Percentiles rank a stretch among this genome's conserved stretches.
These are phyloP conservation scores for Dasyprocta punctata DNA, from an alignment of 2,113 vertebrate species.

Conservation along the genomic window DNA sequence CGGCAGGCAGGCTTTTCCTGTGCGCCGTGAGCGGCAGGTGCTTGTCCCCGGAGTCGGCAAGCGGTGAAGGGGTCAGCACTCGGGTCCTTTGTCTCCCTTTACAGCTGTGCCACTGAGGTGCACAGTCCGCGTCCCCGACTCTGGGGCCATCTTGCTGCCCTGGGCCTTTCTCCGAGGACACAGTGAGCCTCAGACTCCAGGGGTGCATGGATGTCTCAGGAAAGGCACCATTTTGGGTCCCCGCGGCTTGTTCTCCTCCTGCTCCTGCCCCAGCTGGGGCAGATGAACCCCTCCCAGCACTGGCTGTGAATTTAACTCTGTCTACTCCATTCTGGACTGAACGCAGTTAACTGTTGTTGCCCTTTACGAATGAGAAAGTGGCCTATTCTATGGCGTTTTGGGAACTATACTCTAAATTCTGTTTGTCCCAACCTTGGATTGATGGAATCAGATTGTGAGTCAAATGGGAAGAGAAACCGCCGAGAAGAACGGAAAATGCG, in stretches of 20 bases:
- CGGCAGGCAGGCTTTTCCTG: not conserved
- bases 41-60: too few relatives aligned
- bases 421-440: not conserved
- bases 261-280: not conserved
- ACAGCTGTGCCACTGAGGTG: not conserved
- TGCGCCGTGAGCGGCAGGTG: too few relatives aligned
- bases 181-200: not conserved
- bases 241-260: rapidly evolving
- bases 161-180: not conserved
- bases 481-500: too few relatives aligned
- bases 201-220: rapidly evolving
- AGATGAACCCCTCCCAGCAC: not conserved
- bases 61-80: too few relatives aligned
- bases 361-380: not conserved
- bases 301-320: too few relatives aligned
- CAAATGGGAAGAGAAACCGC: not conserved
- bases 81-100: not conserved
- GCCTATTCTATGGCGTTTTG: not conserved
- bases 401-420: not conserved
- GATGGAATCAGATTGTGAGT: not conserved
- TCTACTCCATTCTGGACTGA: not conserved
- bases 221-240: not conserved
- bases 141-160: not conserved
- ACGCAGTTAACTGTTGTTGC: too few relatives aligned
- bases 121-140: not conserved